phyloP scores from a whole-genome alignment of 2,113 vertebrate species.

The Thomomys bottae region DNA sequence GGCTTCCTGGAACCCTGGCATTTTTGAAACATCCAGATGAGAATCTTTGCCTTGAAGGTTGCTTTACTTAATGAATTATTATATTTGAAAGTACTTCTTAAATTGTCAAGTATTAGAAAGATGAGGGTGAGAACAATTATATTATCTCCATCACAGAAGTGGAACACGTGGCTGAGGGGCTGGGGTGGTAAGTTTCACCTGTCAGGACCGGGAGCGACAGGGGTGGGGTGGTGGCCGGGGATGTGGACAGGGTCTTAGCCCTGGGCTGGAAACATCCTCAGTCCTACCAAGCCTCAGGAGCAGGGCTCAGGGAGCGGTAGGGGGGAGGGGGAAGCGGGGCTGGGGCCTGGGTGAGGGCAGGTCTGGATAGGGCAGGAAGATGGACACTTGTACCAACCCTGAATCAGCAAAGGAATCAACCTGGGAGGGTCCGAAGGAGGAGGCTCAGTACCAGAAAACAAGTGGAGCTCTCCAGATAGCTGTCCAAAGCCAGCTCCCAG shows the following conservation, averaged over 20 bases:
- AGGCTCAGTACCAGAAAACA: too few species aligned
- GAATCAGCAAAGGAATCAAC: too few species aligned
- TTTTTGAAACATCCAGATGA: neutral
- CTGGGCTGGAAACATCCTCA: too few species aligned
- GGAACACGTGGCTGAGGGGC: accelerated
- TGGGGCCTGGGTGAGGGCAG: accelerated
- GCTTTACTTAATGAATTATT: neutral
- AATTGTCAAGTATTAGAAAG: neutral
- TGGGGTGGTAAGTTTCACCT: accelerated
- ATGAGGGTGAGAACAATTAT: neutral
- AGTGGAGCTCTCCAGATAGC: too few species aligned
- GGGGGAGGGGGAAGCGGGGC: accelerated
- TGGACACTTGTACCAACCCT: too few species aligned
- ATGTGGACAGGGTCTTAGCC: too few species aligned
- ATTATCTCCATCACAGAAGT: neutral
- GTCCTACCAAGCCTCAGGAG: neutral
- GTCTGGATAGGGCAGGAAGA: too few species aligned
- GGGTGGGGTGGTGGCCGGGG: too few species aligned
- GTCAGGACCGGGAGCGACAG: too few species aligned
- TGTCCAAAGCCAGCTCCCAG: too few species aligned
- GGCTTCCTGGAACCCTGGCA: neutral
- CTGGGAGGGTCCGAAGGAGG: too few species aligned
- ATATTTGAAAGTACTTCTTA: neutral
- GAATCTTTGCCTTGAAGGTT: neutral
- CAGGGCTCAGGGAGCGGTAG: neutral